Evolutionary conservation across 2,113 vertebrate genomes (phyloP).

Genomic region (Lichenostomus cassidix): DNA sequence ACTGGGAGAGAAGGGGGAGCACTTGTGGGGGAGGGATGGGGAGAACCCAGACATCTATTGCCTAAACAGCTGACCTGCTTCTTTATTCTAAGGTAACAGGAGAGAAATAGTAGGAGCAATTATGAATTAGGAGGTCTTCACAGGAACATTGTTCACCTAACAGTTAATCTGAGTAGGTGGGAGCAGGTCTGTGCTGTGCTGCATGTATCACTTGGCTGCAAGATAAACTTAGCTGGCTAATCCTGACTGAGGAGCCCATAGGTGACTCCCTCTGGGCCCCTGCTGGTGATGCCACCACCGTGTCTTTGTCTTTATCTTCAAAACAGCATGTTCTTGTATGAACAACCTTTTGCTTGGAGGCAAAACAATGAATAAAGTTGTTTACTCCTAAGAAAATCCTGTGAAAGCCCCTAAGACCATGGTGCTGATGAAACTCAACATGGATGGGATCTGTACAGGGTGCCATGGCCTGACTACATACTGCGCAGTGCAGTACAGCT

Average conservation of each 20-base stretch:
- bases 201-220: not conserved
- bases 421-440: not conserved
- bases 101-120: not conserved
- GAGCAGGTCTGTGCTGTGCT: not conserved
- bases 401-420: not conserved
- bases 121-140: not conserved
- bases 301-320: not conserved
- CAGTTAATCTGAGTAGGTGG: not conserved
- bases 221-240: not conserved
- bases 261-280: not conserved
- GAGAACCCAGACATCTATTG: not conserved
- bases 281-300: not conserved
- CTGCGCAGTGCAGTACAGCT: not conserved
- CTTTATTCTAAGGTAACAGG: not conserved
- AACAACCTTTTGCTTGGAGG: not conserved
- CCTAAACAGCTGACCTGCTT: not conserved
- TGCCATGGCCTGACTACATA: not conserved
- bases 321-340: not conserved
- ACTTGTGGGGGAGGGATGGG: not conserved
- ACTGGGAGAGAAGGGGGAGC: not conserved
- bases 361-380: not conserved
- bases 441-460: not conserved
- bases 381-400: not conserved
- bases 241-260: not conserved
- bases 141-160: not conserved